Evolutionary conservation across 37 sponge, comb jelly and placozoan genomes (phyloP), one percentile per base, ranked within the genome.

Genomic region (Agelas oroides): DNA sequence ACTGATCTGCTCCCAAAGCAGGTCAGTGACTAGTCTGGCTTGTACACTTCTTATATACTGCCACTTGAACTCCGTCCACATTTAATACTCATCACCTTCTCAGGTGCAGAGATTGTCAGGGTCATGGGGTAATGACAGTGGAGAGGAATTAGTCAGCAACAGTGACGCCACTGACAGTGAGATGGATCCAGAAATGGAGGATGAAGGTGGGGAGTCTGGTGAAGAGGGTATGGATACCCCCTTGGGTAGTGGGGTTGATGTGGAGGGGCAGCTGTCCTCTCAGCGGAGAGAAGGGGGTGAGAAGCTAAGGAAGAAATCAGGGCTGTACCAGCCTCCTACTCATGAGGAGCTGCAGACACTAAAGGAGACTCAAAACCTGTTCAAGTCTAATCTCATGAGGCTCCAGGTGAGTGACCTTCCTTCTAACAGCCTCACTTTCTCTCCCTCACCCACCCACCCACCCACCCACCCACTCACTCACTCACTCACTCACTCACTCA

Each of bases 271-370:
- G 14, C 34, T 25, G 55, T 30, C 53, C 41, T 2, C 28, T 61
- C 12, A 12, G n/a, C 12, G 25, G 11, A 61, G n/a, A 61, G 25
- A 61, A 61, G 62, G 39, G 53, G 56, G 41, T 23, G 24, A 5
- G 28, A 73, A 73, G 27, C 53, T 41, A 73, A 73, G n/a, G 27
- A 82, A 66, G 58, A 76, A 76, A 1, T 59, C 62, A 40, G 75
- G 94, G 32, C 77, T 96, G 37, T 96, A 91, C 84, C 70, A 77
- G 25, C 95, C 97, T 41, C 87, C 92, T 5, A 94, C 97, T 23
- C 82, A 83, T 34, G 95, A 94, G 18, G 97, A 97, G 38, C 34
- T 97, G 67, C 90, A 82, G 55, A 81, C 67, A 0, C 71, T 97
- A 2, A 91, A 86, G 59, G 95, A 94, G 70, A 86, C 97, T 52